Evolutionary conservation across 2,888 invertebrate genomes (phyloP).

Genomic region (Platycnemis pennipes): DNA sequence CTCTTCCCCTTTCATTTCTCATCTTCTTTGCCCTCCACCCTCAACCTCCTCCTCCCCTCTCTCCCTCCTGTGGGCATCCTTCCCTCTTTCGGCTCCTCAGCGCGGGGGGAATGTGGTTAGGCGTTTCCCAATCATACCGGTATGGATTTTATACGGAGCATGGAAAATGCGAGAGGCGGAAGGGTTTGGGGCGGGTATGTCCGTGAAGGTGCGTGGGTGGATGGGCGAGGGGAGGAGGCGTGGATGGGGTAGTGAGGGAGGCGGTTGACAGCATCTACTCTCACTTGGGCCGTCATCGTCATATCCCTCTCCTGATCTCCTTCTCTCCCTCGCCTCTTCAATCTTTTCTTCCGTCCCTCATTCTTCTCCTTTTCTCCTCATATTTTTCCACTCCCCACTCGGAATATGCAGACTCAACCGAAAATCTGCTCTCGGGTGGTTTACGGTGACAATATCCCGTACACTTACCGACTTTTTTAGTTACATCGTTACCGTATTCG

Average conservation of each 20-base stretch:
- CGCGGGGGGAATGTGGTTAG: conserved; percentile 48
- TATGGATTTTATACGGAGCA: conserved; percentile 61
- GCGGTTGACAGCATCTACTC: neutral
- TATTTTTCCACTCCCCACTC: too few relatives aligned
- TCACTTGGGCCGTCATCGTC: too few relatives aligned
- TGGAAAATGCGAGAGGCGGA: conserved; percentile 33
- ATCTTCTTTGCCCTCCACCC: neutral
- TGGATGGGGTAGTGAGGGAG: neutral
- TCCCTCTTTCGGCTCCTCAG: neutral
- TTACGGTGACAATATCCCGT: too few relatives aligned
- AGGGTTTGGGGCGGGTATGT: neutral
- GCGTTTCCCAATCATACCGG: conserved; percentile 63
- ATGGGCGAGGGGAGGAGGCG: neutral
- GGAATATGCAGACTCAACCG: too few relatives aligned
- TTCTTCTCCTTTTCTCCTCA: too few relatives aligned
- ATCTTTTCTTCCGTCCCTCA: too few relatives aligned
- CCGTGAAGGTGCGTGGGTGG: neutral
- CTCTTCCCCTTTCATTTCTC: neutral
- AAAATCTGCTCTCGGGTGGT: too few relatives aligned
- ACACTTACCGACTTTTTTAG: too few relatives aligned
- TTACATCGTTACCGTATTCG: too few relatives aligned
- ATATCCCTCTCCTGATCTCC: too few relatives aligned
- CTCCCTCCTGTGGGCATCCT: neutral
- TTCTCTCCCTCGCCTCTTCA: too few relatives aligned
- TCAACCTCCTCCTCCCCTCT: neutral